Evolutionary conservation across 2,888 invertebrate species (phyloP).

Genomic region (Sepiola atlantica): DNA sequence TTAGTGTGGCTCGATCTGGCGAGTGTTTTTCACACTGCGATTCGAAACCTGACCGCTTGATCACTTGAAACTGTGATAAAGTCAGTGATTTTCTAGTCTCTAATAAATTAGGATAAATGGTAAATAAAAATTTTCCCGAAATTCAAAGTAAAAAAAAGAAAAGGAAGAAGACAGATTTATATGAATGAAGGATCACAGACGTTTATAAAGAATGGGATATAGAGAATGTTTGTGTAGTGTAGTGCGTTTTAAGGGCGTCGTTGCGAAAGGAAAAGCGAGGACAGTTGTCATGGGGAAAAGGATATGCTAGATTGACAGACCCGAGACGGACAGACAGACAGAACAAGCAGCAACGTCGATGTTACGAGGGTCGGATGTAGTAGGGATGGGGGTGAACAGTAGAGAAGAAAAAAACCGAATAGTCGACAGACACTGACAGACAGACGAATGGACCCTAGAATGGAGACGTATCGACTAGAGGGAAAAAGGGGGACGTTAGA

Average conservation of each 20-base stretch:
- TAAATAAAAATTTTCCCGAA: neutral
- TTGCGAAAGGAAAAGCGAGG: neutral
- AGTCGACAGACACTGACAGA: neutral
- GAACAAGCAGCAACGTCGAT: conserved; percentile 24
- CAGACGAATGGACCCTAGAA: neutral
- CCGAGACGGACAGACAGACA: neutral
- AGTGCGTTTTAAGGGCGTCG: neutral
- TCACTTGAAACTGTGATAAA: neutral
- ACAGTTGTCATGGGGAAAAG: neutral
- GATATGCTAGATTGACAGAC: conserved; percentile 41
- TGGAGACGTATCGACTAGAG: conserved; percentile 8
- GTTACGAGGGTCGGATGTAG: neutral
- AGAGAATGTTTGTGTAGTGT: neutral
- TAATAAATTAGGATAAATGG: neutral
- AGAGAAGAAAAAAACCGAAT: neutral
- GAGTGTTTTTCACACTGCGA: too few species aligned
- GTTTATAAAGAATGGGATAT: neutral
- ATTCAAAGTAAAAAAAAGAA: neutral
- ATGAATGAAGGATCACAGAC: neutral
- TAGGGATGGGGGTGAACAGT: neutral
- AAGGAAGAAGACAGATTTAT: too few species aligned
- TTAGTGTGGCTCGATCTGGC: too few species aligned
- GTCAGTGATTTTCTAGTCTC: neutral
- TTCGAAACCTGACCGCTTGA: too few species aligned
- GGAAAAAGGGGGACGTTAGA: neutral